Conservation (phyloP, 1,140 invertebrate genomes). For the Sinonovacula constricta region DNA sequence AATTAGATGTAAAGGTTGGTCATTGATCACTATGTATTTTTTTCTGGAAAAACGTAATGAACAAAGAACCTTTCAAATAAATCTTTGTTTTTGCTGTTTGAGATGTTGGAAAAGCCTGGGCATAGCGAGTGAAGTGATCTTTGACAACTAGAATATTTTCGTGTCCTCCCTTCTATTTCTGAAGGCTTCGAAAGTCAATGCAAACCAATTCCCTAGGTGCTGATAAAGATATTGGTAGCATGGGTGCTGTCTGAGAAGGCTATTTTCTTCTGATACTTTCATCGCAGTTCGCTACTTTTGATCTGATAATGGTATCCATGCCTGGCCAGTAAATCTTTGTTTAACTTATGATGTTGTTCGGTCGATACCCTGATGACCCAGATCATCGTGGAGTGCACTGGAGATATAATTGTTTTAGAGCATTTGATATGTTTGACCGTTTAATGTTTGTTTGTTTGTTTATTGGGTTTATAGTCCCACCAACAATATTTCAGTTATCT, state of each 20-base stretch:
- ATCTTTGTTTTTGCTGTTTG: conserved; percentile 9
- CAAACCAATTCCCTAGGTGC: conserved; percentile 49
- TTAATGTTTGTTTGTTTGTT: too few species aligned
- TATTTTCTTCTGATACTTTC: conserved; percentile 3
- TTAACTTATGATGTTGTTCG: conserved; percentile 18
- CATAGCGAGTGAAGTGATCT: conserved; percentile 53
- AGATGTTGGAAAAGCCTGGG: conserved; percentile 44
- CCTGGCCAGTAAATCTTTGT: conserved; percentile 22
- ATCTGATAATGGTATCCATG: conserved; percentile 5
- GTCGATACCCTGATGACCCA: conserved; percentile 12
- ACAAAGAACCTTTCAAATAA: conserved; percentile 35
- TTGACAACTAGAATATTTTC: conserved; percentile 62
- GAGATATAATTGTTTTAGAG: not conserved
- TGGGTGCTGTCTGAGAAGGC: not conserved
- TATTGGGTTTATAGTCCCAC: too few species aligned
- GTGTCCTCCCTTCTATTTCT: conserved; percentile 38
- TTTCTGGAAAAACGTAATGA: conserved; percentile 25
- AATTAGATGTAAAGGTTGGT: too few species aligned
- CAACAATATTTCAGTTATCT: too few species aligned
- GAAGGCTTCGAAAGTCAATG: conserved; percentile 49
- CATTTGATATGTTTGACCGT: not conserved
- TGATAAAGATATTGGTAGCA: conserved; percentile 18
- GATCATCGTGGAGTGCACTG: not conserved
- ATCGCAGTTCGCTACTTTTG: not conserved
- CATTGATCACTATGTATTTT: conserved; percentile 23